Conservation (phyloP, 2,797 vertebrate species). For the Setipinna tenuifilis region DNA sequence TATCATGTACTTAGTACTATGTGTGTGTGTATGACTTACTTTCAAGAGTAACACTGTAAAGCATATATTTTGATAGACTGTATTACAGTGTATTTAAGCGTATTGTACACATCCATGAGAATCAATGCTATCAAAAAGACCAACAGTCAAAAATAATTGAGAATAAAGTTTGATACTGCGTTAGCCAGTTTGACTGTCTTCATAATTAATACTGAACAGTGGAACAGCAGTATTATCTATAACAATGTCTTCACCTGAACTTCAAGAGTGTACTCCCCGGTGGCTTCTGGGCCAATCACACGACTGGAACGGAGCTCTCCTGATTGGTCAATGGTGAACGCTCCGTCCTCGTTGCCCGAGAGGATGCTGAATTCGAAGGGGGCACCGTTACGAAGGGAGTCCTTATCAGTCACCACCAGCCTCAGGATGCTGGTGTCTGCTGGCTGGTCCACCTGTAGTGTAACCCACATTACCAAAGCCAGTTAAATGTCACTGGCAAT, state of each 20-base stretch:
- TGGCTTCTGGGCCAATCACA: conserved; percentile 76
- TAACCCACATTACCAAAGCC: too few species aligned
- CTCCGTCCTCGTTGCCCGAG: conserved; percentile 83
- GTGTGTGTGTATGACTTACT: too few species aligned
- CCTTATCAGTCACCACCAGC: conserved; percentile 86
- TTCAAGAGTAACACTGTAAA: too few species aligned
- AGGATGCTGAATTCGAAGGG: conserved; percentile 88
- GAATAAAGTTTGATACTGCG: too few species aligned
- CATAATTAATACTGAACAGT: neutral
- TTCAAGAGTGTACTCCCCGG: conserved; percentile 84
- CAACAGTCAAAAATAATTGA: too few species aligned
- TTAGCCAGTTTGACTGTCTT: too few species aligned
- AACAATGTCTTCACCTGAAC: conserved; percentile 80
- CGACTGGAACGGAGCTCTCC: conserved; percentile 78
- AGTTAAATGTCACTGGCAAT: too few species aligned
- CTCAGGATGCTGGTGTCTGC: conserved; percentile 84
- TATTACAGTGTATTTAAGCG: too few species aligned
- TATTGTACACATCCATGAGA: too few species aligned
- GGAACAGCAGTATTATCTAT: neutral
- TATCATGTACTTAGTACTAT: too few species aligned
- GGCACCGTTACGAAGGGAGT: conserved; percentile 88
- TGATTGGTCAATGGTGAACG: conserved; percentile 84
- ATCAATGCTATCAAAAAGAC: too few species aligned
- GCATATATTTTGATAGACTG: too few species aligned
- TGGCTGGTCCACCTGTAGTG: conserved; percentile 85